phyloP scores from a whole-genome alignment of 2,888 invertebrate species.

The Nomada lathburiana region DNA sequence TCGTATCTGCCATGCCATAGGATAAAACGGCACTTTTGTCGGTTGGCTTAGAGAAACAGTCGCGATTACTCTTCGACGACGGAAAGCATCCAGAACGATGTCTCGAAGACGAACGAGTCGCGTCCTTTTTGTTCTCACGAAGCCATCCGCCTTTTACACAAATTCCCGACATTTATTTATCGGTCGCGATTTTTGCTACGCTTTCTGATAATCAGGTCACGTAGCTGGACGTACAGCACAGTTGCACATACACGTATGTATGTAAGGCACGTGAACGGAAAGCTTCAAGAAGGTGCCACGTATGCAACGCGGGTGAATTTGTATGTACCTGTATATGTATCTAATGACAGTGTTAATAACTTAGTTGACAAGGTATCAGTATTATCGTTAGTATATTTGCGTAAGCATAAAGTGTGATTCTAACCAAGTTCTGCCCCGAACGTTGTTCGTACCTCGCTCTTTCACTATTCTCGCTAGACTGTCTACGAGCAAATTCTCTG shows the following conservation, averaged over 20 bases:
- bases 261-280: too few relatives aligned
- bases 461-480: neutral
- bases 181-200: slow-evolving; percentile 5
- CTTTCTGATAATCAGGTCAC: slow-evolving; percentile 24
- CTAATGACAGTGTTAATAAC: slow-evolving; percentile 23
- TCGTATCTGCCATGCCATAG: slow-evolving; percentile 42
- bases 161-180: slow-evolving; percentile 37
- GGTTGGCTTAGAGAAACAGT: slow-evolving; percentile 78
- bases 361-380: slow-evolving; percentile 30
- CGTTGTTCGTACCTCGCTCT: neutral
- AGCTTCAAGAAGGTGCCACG: too few relatives aligned
- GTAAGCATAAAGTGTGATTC: slow-evolving; percentile 40
- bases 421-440: slow-evolving; percentile 1
- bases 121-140: slow-evolving; percentile 46
- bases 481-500: neutral
- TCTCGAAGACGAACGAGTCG: slow-evolving; percentile 14
- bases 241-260: too few relatives aligned
- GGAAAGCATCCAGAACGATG: slow-evolving; percentile 52
- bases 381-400: slow-evolving; percentile 42
- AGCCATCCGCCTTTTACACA: slow-evolving; percentile 27
- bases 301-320: slow-evolving; percentile 12
- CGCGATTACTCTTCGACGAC: slow-evolving; percentile 74
- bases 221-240: slow-evolving; percentile 1
- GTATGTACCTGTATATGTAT: neutral
- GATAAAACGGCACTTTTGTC: slow-evolving; percentile 79